A percentile compares a stretch with the other conserved stretches of the same genome.
These are phyloP conservation scores for Actinemys pallida DNA, from an alignment of 2,113 vertebrate species.

Conservation along the genomic window DNA sequence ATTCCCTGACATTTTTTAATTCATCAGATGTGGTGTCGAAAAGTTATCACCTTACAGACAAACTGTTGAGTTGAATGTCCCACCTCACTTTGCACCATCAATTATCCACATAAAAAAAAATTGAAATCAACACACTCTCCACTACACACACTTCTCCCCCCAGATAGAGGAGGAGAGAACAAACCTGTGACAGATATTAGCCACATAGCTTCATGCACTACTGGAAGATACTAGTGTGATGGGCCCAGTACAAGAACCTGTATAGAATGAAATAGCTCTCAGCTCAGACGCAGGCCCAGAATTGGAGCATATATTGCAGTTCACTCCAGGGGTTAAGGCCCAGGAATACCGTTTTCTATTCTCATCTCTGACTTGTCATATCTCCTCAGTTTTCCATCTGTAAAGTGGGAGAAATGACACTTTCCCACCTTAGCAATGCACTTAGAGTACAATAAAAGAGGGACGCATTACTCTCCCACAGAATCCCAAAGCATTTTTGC, in stretches of 20 bases:
- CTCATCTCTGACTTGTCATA: not conserved
- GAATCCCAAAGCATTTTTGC: not conserved
- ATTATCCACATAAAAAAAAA: not conserved
- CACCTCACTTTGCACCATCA: not conserved
- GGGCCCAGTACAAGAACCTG: no score
- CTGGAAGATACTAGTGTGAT: not conserved
- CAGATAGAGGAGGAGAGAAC: not conserved
- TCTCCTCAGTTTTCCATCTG: not conserved
- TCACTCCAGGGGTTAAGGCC: no score
- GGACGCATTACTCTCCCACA: not conserved
- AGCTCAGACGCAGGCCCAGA: not conserved
- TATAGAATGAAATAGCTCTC: not conserved
- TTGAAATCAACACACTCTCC: not conserved
- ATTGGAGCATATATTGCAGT: not conserved
- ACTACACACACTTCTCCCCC: not conserved
- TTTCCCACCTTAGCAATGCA: not conserved
- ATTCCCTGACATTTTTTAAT: not conserved
- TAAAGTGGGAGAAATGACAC: fast-evolving
- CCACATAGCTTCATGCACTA: not conserved
- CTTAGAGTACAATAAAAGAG: not conserved
- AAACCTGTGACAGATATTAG: not conserved
- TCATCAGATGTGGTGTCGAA: not conserved
- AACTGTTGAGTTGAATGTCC: not conserved
- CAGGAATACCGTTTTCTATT: no score
- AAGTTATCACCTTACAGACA: not conserved